These are phyloP conservation scores for Calliopsis andreniformis DNA, from an alignment of 1,140 invertebrate genomes.

Conservation along the genomic window DNA sequence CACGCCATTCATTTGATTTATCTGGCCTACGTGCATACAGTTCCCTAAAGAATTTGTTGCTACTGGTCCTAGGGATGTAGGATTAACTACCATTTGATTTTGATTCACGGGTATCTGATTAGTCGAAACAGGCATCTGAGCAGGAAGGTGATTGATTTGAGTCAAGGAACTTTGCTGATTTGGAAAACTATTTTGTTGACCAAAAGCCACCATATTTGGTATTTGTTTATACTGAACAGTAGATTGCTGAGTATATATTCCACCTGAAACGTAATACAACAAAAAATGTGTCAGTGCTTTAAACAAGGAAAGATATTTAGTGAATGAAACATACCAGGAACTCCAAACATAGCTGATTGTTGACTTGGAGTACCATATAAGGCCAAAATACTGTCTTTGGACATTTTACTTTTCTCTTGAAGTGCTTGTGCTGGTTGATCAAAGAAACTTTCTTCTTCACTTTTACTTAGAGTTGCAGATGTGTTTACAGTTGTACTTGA, in stretches of 20 bases:
- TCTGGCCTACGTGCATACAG: conserved; percentile 57
- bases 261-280: conserved; percentile 60
- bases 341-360: conserved; percentile 72
- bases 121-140: conserved; percentile 64
- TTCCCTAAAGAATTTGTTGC: conserved; percentile 66
- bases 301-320: background rate
- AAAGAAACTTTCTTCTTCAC: conserved; percentile 94
- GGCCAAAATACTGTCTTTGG: conserved; percentile 96
- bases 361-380: conserved; percentile 87
- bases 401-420: conserved; percentile 91
- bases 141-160: conserved; percentile 65
- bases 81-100: conserved; percentile 72
- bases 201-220: conserved; percentile 64
- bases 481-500: conserved; percentile 70
- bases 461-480: conserved; percentile 80
- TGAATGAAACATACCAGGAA: conserved; percentile 59
- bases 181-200: conserved; percentile 65
- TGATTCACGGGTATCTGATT: conserved; percentile 70
- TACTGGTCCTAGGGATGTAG: conserved; percentile 69
- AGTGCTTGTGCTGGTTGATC: conserved; percentile 90
- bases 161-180: conserved; percentile 63
- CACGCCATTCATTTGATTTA: conserved; percentile 72
- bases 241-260: conserved; percentile 74
- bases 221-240: conserved; percentile 72
- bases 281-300: background rate